Evolutionary conservation across 2,113 vertebrate species (phyloP), one percentile per base, ranked within the genome.

Genomic region (Rhea pennata): DNA sequence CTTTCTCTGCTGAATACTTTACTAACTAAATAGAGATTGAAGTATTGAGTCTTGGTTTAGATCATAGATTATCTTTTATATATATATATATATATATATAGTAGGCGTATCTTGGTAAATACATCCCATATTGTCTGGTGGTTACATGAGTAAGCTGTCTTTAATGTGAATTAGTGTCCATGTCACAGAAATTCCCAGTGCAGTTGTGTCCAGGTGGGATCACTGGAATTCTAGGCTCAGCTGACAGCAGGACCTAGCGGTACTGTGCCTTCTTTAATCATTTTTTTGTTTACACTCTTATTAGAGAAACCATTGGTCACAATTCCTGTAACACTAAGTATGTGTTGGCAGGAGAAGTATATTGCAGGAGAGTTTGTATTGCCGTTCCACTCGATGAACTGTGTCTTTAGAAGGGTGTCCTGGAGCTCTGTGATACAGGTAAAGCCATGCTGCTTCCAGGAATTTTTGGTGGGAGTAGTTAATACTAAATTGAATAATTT

Each of bases 381-480:
- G 48, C 10, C n/a, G 7, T 65, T 91, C 39, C 2, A 0, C 61
- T 61, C 74, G 39, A 44, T 42, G 91, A 82, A 82, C 31, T 50
- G 20, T 67, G 62, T 88, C 84, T 81, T 88, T 95, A 71, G 26
- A 83, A 87, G 15, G 29, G 26, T 70, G 71, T 93, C 44, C 78
- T 93, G 74, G 22, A 29, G 33, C 74, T 33, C 44, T 51, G 26
- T 36, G 75, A 85, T 53, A 85, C 39, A 58, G 56, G 42, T 70
- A 54, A 91, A 84, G 21, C 29, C 10, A 3, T 29, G 31, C 50
- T 89, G 50, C 31, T 77, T 82, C 87, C 91, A 73, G 64, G 59
- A 82, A 87, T 91, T 95, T 50, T 76, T 85, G 81, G 61, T 85
- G n/a, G 81, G 78, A 91, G n/a, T 73, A 77, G 71, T 91, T 71